Evolutionary conservation across 2,888 invertebrate genomes (phyloP).

Genomic region (Metellina segmentata): DNA sequence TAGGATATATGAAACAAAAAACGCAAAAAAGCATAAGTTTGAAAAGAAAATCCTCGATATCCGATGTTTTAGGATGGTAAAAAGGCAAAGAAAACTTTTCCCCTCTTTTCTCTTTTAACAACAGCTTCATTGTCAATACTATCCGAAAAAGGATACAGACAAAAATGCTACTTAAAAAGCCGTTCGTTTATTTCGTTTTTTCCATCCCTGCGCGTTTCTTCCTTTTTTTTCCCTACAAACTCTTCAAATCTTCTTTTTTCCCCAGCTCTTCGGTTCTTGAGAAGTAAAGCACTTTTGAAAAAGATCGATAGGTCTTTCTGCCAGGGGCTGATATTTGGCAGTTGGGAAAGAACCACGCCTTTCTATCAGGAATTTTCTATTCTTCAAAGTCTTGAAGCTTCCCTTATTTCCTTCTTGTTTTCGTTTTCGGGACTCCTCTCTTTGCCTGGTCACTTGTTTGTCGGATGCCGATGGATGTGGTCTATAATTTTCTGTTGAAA

Average conservation of each 20-base stretch:
- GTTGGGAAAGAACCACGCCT: conserved; percentile 24
- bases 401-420: conserved; percentile 2
- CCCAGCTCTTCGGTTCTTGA: conserved; percentile 2
- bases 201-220: neutral
- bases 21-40: conserved; percentile 2
- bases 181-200: conserved; percentile 38
- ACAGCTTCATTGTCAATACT: conserved; percentile 59
- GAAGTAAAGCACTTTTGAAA: conserved; percentile 26
- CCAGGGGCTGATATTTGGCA: conserved; percentile 40
- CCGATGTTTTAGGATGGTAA: conserved; percentile 32
- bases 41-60: conserved; percentile 36
- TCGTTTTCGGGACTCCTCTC: neutral
- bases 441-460: conserved; percentile 37
- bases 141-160: conserved; percentile 51
- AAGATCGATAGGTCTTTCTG: conserved; percentile 41
- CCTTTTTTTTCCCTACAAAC: conserved; percentile 19
- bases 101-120: conserved; percentile 24
- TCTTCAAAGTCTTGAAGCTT: conserved; percentile 32
- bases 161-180: conserved; percentile 61
- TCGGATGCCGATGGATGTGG: neutral
- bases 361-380: conserved; percentile 51
- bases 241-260: conserved; percentile 42
- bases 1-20: conserved; percentile 10
- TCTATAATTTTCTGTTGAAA: conserved; percentile 6
- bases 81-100: conserved; percentile 27